phyloP scores from a whole-genome alignment of 1,140 invertebrate species.

The Agraylea sexmaculata region DNA sequence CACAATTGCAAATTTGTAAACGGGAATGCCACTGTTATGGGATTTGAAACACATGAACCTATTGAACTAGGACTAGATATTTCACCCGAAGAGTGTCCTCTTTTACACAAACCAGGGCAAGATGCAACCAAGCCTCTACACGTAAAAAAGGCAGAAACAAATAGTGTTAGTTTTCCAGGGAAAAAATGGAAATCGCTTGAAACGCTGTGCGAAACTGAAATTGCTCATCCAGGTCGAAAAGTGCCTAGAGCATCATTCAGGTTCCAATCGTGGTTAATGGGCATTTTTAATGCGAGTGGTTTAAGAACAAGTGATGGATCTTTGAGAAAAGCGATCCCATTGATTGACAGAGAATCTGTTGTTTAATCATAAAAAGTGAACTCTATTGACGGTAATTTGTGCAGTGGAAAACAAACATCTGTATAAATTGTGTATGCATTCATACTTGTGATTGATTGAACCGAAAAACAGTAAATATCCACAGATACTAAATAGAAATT shows the following conservation, averaged over 20 bases:
- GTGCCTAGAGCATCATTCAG: conserved; percentile 45
- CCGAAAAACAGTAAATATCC: no score
- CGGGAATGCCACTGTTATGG: conserved; percentile 36
- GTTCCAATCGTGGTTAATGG: conserved; percentile 56
- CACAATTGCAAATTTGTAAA: conserved; percentile 28
- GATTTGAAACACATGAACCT: conserved; percentile 33
- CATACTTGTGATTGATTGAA: no score
- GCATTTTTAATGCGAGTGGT: conserved; percentile 53
- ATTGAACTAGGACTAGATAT: conserved; percentile 42
- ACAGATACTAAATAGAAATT: no score
- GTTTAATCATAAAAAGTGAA: conserved; percentile 31
- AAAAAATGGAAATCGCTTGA: conserved; percentile 71
- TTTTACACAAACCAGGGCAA: conserved; percentile 34
- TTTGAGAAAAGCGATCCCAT: conserved; percentile 43
- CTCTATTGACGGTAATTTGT: no score
- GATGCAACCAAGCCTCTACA: conserved; percentile 30
- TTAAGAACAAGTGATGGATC: conserved; percentile 50
- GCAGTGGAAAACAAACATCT: no score
- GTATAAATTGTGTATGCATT: no score
- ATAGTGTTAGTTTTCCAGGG: conserved; percentile 40
- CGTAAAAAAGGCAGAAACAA: conserved; percentile 32
- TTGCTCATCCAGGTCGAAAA: conserved; percentile 29
- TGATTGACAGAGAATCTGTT: conserved; percentile 35
- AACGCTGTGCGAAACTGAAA: conserved; percentile 43
- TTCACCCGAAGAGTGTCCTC: conserved; percentile 38